These are phyloP conservation scores for Rhombomys opimus DNA, from an alignment of 2,113 vertebrate genomes.

Conservation along the genomic window DNA sequence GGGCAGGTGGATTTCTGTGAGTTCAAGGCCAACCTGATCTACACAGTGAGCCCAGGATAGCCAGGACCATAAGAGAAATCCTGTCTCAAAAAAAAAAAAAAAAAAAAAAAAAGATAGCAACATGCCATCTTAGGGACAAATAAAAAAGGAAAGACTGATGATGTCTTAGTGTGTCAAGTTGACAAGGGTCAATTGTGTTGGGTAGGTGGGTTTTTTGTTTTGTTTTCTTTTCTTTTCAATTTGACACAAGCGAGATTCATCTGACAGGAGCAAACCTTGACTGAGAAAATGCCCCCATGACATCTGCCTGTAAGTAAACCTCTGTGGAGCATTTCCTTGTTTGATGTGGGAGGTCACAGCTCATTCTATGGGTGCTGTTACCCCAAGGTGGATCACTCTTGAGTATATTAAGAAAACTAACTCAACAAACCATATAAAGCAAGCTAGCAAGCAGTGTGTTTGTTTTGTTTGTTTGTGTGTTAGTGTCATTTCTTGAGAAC, in stretches of 20 bases:
- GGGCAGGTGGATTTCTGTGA: too few species aligned
- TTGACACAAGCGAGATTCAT: not conserved
- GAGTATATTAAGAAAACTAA: not conserved
- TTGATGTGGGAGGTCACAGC: not conserved
- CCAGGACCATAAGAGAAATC: too few species aligned
- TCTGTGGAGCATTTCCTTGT: not conserved
- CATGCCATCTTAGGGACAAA: not conserved
- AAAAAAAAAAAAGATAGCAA: not conserved
- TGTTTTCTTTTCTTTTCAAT: not conserved
- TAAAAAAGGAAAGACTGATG: not conserved
- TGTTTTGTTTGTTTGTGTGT: not conserved
- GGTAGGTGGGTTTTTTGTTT: too few species aligned
- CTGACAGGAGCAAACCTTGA: not conserved
- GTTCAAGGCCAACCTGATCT: too few species aligned
- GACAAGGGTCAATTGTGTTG: not conserved
- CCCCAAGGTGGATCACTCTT: not conserved
- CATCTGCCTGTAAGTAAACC: not conserved
- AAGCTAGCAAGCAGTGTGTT: not conserved
- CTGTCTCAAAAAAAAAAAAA: too few species aligned
- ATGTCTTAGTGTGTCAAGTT: not conserved
- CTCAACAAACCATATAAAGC: not conserved
- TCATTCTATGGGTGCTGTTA: not conserved
- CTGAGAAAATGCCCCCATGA: not conserved
- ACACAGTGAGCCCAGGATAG: too few species aligned
- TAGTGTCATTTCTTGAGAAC: not conserved